Base-by-base conservation (phyloP, 2,113 vertebrate species). In the Bostrychus sinensis region DNA sequence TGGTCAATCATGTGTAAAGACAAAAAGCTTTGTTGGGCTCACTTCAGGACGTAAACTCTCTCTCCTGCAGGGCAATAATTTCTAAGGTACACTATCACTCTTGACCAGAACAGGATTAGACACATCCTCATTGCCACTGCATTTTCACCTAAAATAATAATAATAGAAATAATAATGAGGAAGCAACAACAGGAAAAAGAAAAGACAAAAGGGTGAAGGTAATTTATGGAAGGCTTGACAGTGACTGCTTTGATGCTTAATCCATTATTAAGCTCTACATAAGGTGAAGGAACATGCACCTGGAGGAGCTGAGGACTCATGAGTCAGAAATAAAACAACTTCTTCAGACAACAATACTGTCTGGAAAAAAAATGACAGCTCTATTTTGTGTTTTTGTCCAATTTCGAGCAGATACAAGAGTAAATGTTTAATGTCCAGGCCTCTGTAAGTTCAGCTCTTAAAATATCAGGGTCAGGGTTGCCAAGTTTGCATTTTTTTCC, bases 201-300 rank as follows among this genome's bases (percentile, higher is more conserved):
- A 59, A 55, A 82, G 74, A 84, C 73, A 82, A 87, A 84, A 81
- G n/a, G 66, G 71, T 72, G 61, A 76, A 53, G 60, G 63, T 87
- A 75, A 89, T 84, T 87, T 86, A 83, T 89, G 84, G 81, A 89
- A 86, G 84, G 78, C 85, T 72, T 1, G 11, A 54, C 57, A 63
- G 61, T 70, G 25, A 10, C 17, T 38, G 50, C 83, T 88, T 84
- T 86, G 77, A 83, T 76, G 74, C 79, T 62, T 85, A 81, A 85
- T 86, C 83, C 38, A 19, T 58, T 77, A 83, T 83, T 83, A 85
- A 81, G 72, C 72, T 41, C 23, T 66, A 56, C 48, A 42, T 56
- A 46, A 60, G n/a, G 11, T 25, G 23, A 56, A 23, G 13, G 23
- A 34, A 53, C 56, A 66, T 66, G 48, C 58, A 78, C 30, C 34